Evolutionary conservation across 2,113 vertebrate genomes (phyloP).

Genomic region (Ochotona princeps): DNA sequence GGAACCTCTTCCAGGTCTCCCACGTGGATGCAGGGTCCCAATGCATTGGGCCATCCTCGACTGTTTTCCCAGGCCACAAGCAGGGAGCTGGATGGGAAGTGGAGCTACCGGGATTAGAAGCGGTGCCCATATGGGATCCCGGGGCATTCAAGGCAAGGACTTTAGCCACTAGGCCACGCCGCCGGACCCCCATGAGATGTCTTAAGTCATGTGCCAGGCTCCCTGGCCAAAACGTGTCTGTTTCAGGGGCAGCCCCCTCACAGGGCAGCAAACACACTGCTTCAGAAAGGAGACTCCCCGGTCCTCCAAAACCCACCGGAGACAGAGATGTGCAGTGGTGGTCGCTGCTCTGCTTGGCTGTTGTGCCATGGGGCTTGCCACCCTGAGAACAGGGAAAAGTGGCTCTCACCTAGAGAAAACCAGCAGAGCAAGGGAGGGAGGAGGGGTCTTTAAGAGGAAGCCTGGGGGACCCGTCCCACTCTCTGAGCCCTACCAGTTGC

Average conservation of each 20-base stretch:
- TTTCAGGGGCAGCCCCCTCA: neutral
- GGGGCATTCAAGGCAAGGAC: too few relatives aligned
- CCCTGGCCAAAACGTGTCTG: too few relatives aligned
- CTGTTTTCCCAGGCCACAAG: too few relatives aligned
- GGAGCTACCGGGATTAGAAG: too few relatives aligned
- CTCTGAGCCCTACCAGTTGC: neutral
- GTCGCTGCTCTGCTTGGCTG: neutral
- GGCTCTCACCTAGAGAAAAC: neutral
- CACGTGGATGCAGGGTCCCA: too few relatives aligned
- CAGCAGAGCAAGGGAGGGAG: neutral
- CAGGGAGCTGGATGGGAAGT: too few relatives aligned
- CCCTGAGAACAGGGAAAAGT: neutral
- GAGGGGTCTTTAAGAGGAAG: neutral
- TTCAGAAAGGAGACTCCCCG: neutral
- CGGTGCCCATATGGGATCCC: too few relatives aligned
- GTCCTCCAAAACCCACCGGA: neutral
- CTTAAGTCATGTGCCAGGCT: too few relatives aligned
- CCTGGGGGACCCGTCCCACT: neutral
- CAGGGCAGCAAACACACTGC: neutral
- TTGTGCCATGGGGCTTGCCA: neutral
- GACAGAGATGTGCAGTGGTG: neutral
- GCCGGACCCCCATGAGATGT: too few relatives aligned
- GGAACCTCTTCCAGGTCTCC: too few relatives aligned
- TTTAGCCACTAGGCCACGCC: too few relatives aligned
- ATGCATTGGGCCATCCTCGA: too few relatives aligned